Evolutionary conservation across 2,888 invertebrate genomes (phyloP).

Genomic region (Macrophya alboannulata): DNA sequence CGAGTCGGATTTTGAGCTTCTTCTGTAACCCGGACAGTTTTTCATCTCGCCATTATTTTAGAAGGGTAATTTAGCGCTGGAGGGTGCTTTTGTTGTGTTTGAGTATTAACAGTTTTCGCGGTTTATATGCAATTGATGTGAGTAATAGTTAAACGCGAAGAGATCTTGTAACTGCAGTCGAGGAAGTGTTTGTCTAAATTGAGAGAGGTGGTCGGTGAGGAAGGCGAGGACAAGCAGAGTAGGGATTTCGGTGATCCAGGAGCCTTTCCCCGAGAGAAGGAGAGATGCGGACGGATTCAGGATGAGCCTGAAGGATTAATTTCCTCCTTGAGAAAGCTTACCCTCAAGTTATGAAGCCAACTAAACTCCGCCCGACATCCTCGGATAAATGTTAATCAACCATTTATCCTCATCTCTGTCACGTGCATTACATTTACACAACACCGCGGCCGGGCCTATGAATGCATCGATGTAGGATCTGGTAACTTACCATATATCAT

Average conservation of each 20-base stretch:
- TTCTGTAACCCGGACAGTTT: not conserved
- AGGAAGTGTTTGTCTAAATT: slow-evolving; percentile 44
- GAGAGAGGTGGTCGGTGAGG: slow-evolving; percentile 22
- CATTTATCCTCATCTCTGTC: slow-evolving; percentile 57
- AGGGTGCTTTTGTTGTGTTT: not conserved
- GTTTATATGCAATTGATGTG: not conserved
- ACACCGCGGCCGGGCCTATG: not conserved
- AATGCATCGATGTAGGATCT: not conserved
- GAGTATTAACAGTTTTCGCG: not conserved
- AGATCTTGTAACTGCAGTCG: not conserved
- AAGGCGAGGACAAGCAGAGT: slow-evolving; percentile 34
- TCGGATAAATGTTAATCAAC: slow-evolving; percentile 59
- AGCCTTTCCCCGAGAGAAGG: slow-evolving; percentile 12
- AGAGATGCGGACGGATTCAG: slow-evolving; percentile 54
- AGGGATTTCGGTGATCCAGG: slow-evolving; percentile 40
- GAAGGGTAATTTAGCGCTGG: not conserved
- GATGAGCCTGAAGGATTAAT: slow-evolving; percentile 59
- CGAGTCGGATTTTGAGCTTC: not conserved
- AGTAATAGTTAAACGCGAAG: not conserved
- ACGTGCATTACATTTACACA: slow-evolving; percentile 28
- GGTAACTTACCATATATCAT: not conserved
- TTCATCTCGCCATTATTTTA: not conserved
- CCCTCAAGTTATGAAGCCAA: slow-evolving; percentile 57
- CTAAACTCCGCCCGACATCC: slow-evolving; percentile 57
- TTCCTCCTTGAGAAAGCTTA: slow-evolving; percentile 60